Evolutionary conservation across 2,888 invertebrate genomes (phyloP), one percentile per base, ranked within the genome.

Genomic region (Arenicola marina): DNA sequence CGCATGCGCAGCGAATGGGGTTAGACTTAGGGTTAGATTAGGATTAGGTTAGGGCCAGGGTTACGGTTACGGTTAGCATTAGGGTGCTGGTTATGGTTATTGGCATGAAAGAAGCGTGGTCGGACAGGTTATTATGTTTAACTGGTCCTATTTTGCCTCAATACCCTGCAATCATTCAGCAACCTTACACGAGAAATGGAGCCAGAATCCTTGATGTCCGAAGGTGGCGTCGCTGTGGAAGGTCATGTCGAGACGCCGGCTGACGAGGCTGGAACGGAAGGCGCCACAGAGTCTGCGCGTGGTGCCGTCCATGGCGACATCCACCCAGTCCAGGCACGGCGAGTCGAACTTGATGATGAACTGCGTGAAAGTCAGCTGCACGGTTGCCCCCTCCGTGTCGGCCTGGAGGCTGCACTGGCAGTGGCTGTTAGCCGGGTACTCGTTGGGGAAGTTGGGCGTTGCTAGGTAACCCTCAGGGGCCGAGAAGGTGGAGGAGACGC

Each of bases 401-500:
- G 59, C 24, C 4, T 33, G 45, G n/a, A 66, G 46, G 21, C 46
- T 44, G 55, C 68, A 68, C 15, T 33, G 28, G 46, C 68, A 68
- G 61, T 64, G 60, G 2, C 43, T 51, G 54, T 69, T 66, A 26
- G 66, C 56, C 0, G 69, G 68, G 56, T 76, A 76, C 62, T 75
- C 76, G 56, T 71, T 70, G 0, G 81, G 81, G 66, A 78, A 81
- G 31, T 70, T 62, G 3, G 79, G 79, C 0, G 77, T 79, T 0
- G 75, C 67, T 33, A 81, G 75, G 69, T 78, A 79, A 7, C 79
- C 80, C 31, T 67, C 69, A 59, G 73, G 73, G 1, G 64, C 66
- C 24, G 71, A 75, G 48, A 74, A 63, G 26, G 53, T 55, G 11
- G 67, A 31, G 11, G 54, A 29, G 18, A 59, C 55, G 65, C 81